phyloP scores from a whole-genome alignment of 2,888 invertebrate genomes.

The Leptinotarsa peninsularis region DNA sequence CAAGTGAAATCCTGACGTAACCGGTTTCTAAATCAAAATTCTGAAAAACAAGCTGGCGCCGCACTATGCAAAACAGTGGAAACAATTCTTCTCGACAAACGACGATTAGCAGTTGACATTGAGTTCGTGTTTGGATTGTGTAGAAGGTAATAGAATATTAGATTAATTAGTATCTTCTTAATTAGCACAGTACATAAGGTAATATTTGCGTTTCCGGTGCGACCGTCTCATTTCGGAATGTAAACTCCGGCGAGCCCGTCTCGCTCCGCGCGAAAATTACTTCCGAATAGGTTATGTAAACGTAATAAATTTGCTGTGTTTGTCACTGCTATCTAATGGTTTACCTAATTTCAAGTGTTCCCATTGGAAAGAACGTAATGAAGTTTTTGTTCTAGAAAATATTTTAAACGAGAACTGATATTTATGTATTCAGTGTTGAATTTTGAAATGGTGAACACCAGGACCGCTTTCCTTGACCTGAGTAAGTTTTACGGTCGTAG shows the following conservation, averaged over 20 bases:
- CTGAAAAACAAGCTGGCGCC: background rate
- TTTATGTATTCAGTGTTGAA: background rate
- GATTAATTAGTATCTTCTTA: conserved; percentile 59
- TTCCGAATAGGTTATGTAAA: conserved; percentile 54
- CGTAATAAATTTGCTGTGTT: conserved; percentile 51
- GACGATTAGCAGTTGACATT: conserved; percentile 23
- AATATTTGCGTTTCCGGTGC: conserved; percentile 57
- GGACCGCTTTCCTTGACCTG: too few relatives aligned
- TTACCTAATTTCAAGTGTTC: conserved; percentile 29
- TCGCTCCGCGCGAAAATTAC: conserved; percentile 49
- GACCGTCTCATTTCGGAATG: conserved; percentile 50
- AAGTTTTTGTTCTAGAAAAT: background rate
- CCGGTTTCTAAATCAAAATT: background rate
- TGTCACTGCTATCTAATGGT: conserved; percentile 37
- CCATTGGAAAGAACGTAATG: background rate
- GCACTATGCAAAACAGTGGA: background rate
- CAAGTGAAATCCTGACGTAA: too few relatives aligned
- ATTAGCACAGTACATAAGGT: conserved; percentile 59
- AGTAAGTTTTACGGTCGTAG: too few relatives aligned
- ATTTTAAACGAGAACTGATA: background rate
- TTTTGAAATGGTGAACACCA: too few relatives aligned
- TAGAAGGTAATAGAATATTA: conserved; percentile 57
- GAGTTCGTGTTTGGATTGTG: conserved; percentile 48
- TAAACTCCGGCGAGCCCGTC: conserved; percentile 42
- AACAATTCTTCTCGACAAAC: conserved; percentile 16